phyloP scores from a whole-genome alignment of 2,888 invertebrate genomes.

The Dasysyrphus tricinctus region DNA sequence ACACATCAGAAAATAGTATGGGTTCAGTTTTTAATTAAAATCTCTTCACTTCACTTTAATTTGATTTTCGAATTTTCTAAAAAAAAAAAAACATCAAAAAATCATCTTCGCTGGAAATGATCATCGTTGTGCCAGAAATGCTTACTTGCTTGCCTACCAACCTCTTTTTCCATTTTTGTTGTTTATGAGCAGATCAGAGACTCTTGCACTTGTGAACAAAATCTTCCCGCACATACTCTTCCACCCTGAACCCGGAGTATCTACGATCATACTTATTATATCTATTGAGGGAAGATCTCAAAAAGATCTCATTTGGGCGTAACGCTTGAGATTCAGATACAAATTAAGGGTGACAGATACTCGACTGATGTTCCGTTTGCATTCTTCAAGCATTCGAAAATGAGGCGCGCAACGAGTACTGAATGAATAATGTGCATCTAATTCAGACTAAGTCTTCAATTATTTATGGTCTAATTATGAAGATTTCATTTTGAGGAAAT shows the following conservation, averaged over 20 bases:
- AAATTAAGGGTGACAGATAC: slow-evolving; percentile 69
- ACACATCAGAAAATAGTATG: slow-evolving; percentile 23
- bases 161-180: neutral
- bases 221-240: slow-evolving; percentile 20
- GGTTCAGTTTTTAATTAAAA: slow-evolving; percentile 72
- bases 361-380: slow-evolving; percentile 33
- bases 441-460: slow-evolving; percentile 69
- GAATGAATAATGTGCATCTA: slow-evolving; percentile 71
- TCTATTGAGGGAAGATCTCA: slow-evolving; percentile 22
- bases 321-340: slow-evolving; percentile 61
- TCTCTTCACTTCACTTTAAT: slow-evolving; percentile 53
- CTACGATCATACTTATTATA: neutral
- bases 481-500: slow-evolving; percentile 41
- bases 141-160: neutral
- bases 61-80: slow-evolving; percentile 43
- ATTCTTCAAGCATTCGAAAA: slow-evolving; percentile 27
- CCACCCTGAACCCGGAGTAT: neutral
- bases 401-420: slow-evolving; percentile 40
- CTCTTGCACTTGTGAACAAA: slow-evolving; percentile 7
- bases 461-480: slow-evolving; percentile 75
- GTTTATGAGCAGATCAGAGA: slow-evolving; percentile 1
- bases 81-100: slow-evolving; percentile 5
- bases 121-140: slow-evolving; percentile 35
- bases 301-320: slow-evolving; percentile 46
- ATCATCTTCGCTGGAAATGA: slow-evolving; percentile 31